Base-by-base conservation (phyloP, 2,888 invertebrate genomes). In the Tillus elongatus region DNA sequence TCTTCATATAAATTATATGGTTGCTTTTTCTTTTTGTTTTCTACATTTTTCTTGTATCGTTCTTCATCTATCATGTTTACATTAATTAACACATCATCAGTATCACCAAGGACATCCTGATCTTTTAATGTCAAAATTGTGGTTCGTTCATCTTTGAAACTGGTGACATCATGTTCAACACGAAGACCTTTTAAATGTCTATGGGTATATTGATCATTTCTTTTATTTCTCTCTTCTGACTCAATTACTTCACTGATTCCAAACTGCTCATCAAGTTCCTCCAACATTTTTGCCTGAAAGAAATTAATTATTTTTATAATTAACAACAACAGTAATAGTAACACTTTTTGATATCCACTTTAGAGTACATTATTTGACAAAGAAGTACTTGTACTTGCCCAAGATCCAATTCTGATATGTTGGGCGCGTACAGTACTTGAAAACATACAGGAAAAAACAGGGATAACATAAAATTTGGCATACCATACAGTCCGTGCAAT, bases 201-300 rank as follows among this genome's bases (percentile, higher is more conserved):
- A 32, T 77, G 74, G 1, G 75, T 69, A 64, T 93, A 93, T 3
- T 78, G 73, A 33, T 66, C 63, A 15, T 60, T 66, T 14, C 75
- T 70, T 33, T 74, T 73, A 41, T 67, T 69, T 33, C 68, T 67
- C 45, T 75, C 74, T 53, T 88, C 88, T 49, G 85, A 79, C 45
- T 85, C 83, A n/a, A 95, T 75, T 32, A 93, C 69, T 51, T 82
- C 84, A 9, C 79, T 76, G 42, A 93, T 80, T 15, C 93, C 95
- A 72, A 96, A 95, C 61, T 88, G 92, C 48, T 79, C 85, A 67
- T 97, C 97, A 73, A 97, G 75, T 66, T 96, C 92, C 66, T 95
- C 91, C 56, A 97, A 64, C 71, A 88, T 75, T 61, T 90, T 91
- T 13, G 92, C 96, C 89, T 87, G 58, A 4, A 53, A 38, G 40